Percentiles rank a stretch among this genome's conserved stretches.
These are phyloP conservation scores for Proisotoma minuta DNA, from an alignment of 2,888 invertebrate genomes.

Conservation along the genomic window DNA sequence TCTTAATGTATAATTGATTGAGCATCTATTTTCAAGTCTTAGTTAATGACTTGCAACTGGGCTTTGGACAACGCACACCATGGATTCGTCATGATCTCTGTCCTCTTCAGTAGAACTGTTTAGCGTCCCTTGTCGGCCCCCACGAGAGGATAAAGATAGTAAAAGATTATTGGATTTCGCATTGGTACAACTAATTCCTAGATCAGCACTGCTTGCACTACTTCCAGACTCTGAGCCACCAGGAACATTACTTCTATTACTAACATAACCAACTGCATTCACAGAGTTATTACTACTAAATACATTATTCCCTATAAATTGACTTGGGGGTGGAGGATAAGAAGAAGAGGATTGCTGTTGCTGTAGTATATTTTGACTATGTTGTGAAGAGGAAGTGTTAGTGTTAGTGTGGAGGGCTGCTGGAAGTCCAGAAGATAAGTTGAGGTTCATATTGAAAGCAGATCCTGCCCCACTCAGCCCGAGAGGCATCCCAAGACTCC, in stretches of 20 bases:
- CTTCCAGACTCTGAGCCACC: conserved; percentile 43
- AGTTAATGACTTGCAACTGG: conserved; percentile 77
- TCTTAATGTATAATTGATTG: conserved; percentile 45
- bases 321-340: conserved; percentile 43
- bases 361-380: conserved; percentile 37
- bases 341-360: conserved; percentile 30
- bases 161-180: conserved; percentile 38
- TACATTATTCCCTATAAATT: conserved; percentile 40
- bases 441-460: conserved; percentile 45
- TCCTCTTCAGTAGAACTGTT: conserved; percentile 47
- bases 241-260: too few relatives aligned
- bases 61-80: conserved; percentile 87
- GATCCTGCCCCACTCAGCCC: conserved; percentile 35
- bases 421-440: conserved; percentile 27
- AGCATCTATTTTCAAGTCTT: conserved; percentile 49
- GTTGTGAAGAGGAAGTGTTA: conserved; percentile 31
- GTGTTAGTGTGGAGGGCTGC: conserved; percentile 25
- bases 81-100: conserved; percentile 64
- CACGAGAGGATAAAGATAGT: conserved; percentile 44
- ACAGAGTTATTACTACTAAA: conserved; percentile 27
- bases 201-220: conserved; percentile 46
- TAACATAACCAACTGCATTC: conserved; percentile 30
- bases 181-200: conserved; percentile 27
- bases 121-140: conserved; percentile 35
- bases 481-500: conserved; percentile 52